A percentile compares a stretch with the other conserved stretches of the same genome.
Evolutionary conservation across 2,113 vertebrate genomes (phyloP).

Genomic region (Promerops cafer): DNA sequence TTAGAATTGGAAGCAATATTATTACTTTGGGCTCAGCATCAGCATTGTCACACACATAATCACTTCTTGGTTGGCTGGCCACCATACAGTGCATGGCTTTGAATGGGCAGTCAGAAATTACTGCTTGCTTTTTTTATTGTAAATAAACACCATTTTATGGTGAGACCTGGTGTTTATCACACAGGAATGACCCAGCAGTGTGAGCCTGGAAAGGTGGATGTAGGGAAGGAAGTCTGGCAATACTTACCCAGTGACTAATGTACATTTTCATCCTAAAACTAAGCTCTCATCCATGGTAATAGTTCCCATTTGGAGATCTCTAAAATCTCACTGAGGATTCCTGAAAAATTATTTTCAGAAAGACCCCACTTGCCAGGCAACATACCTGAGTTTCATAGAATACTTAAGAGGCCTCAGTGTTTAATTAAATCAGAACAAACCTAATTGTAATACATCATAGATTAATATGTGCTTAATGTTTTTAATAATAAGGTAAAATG

Average conservation of each 20-base stretch:
- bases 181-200: neutral
- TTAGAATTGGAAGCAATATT: neutral
- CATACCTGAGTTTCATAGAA: neutral
- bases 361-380: neutral
- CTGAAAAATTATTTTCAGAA: neutral
- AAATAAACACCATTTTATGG: neutral
- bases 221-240: neutral
- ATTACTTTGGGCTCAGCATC: neutral
- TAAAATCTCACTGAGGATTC: neutral
- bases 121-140: neutral
- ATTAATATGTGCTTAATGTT: neutral
- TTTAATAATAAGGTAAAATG: neutral
- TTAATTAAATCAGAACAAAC: neutral
- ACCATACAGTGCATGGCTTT: neutral
- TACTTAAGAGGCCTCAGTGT: neutral
- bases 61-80: slow-evolving; percentile 4
- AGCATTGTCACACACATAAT: neutral
- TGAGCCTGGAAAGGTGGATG: neutral
- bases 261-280: neutral
- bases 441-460: neutral
- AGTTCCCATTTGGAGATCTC: neutral
- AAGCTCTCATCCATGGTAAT: neutral
- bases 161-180: neutral
- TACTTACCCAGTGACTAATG: neutral
- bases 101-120: neutral